Evolutionary conservation across 1,140 invertebrate genomes (phyloP).

Genomic region (Agrilus planipennis): DNA sequence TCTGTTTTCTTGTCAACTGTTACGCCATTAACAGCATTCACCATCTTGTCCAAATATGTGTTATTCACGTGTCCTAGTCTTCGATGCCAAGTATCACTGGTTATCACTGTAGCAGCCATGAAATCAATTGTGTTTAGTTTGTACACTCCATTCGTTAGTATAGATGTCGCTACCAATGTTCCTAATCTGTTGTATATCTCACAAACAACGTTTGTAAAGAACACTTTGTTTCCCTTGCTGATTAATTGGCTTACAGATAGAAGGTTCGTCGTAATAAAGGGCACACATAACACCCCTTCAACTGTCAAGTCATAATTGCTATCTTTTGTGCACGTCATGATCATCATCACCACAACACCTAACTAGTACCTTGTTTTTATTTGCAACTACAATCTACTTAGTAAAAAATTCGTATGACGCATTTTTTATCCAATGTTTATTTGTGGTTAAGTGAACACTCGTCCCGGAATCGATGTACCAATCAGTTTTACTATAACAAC

Average conservation of each 20-base stretch:
- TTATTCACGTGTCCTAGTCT: conserved; percentile 22
- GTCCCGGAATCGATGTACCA: no score
- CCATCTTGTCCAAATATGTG: conserved; percentile 13
- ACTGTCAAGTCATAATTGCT: conserved; percentile 1
- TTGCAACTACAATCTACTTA: no score
- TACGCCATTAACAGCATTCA: conserved; percentile 8
- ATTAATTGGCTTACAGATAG: conserved; percentile 21
- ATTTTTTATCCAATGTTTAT: no score
- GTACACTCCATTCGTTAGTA: conserved; percentile 18
- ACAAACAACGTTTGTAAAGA: conserved; percentile 12
- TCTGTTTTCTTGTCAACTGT: background rate
- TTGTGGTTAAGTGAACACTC: no score
- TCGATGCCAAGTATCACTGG: conserved; percentile 12
- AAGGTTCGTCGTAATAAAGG: conserved; percentile 20
- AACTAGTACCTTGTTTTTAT: no score
- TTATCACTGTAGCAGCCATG: conserved; percentile 12
- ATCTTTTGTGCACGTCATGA: background rate
- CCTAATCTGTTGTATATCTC: conserved; percentile 15
- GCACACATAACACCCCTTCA: conserved; percentile 19
- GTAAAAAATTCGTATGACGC: no score
- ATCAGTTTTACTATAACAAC: no score
- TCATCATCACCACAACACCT: no score
- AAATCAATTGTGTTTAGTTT: conserved; percentile 15
- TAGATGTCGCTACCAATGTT: conserved; percentile 10
- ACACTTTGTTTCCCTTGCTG: conserved; percentile 19